phyloP scores from a whole-genome alignment of 1,140 invertebrate genomes.

The Ostrea denselamellosa region DNA sequence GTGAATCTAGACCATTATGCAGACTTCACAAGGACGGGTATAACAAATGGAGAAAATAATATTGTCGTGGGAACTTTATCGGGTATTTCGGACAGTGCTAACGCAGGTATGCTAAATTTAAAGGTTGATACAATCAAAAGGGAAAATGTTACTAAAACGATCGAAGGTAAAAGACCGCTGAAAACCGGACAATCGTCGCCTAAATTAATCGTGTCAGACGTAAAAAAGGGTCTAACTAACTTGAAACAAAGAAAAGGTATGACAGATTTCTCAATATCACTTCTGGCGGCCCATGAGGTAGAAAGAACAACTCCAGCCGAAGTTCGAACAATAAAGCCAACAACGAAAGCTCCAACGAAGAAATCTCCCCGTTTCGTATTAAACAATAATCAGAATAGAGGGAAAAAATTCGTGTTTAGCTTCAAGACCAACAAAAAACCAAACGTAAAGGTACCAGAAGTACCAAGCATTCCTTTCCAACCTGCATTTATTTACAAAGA shows the following conservation, averaged over 20 bases:
- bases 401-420: slow-evolving; percentile 2
- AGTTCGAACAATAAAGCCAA: neutral
- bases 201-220: neutral
- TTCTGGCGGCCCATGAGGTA: slow-evolving; percentile 2
- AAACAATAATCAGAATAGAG: neutral
- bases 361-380: slow-evolving; percentile 6
- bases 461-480: neutral
- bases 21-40: neutral
- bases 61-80: slow-evolving; percentile 24
- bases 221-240: neutral
- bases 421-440: slow-evolving; percentile 26
- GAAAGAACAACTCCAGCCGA: neutral
- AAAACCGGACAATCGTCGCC: neutral
- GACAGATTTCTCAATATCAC: slow-evolving; percentile 24
- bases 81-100: neutral
- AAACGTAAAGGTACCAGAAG: neutral
- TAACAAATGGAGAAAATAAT: slow-evolving; percentile 30
- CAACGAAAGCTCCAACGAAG: neutral
- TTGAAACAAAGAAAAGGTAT: neutral
- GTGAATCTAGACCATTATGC: slow-evolving; percentile 14
- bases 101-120: neutral
- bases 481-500: slow-evolving; percentile 23
- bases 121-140: slow-evolving; percentile 4
- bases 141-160: neutral
- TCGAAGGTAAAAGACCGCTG: neutral